These are phyloP conservation scores for Pseudococcus jackbeardsleyi DNA, from an alignment of 2,888 invertebrate species.

Conservation along the genomic window DNA sequence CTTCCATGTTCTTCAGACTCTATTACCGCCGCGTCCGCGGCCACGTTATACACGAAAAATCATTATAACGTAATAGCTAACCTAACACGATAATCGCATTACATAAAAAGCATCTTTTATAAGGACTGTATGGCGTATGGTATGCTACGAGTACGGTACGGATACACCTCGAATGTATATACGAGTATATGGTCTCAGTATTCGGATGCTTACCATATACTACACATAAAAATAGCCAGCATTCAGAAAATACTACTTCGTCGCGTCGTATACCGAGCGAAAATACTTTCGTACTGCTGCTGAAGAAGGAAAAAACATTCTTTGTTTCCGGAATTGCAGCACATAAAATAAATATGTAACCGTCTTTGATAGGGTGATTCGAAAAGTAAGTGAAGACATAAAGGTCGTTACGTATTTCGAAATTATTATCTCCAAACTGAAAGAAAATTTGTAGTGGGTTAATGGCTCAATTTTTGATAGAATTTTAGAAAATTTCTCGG, in stretches of 20 bases:
- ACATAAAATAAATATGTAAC: conserved; percentile 7
- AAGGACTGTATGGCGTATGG: conserved; percentile 4
- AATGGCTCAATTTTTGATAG: too few relatives aligned
- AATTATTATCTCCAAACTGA: too few relatives aligned
- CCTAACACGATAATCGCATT: conserved; percentile 47
- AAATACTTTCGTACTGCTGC: background rate
- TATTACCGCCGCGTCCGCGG: background rate
- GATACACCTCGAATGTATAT: background rate
- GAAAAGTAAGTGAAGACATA: background rate
- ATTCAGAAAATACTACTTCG: background rate
- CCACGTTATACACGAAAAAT: conserved; percentile 26
- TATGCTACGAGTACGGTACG: background rate
- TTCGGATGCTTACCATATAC: conserved; percentile 11
- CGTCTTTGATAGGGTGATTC: background rate
- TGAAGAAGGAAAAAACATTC: background rate
- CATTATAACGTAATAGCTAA: conserved; percentile 35
- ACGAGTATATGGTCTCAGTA: background rate
- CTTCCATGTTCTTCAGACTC: background rate
- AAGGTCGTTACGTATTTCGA: background rate
- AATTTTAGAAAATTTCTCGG: too few relatives aligned
- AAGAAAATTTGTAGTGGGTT: too few relatives aligned
- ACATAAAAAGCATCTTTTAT: conserved; percentile 41
- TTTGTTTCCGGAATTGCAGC: background rate
- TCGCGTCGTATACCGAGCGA: background rate
- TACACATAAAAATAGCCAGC: conserved; percentile 26